Evolutionary conservation across 1,140 invertebrate species (phyloP), one percentile per base, ranked within the genome.

Genomic region (Fopius arisanus): DNA sequence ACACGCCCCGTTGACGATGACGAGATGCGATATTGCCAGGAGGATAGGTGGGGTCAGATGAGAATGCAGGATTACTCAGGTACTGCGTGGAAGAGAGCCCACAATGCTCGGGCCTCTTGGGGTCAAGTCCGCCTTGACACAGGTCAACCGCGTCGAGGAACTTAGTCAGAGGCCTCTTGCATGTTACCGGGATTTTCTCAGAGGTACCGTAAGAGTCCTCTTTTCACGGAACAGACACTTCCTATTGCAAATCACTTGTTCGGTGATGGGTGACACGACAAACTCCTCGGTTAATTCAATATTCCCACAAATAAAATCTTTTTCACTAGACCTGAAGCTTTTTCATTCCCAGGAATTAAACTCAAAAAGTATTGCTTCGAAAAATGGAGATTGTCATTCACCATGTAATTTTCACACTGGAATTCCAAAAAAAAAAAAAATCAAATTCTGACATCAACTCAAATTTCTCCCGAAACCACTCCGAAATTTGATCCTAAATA

Each of bases 81-180:
- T 23, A 41, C 28, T 1, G n/a, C n/a, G 31, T 23, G 29, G 12
- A 66, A 48, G 23, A 72, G 59, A 72, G 10, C 26, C n/a, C 28
- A 31, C 29, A 19, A 66, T 72, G 26, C 40, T 29, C 16, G n/a
- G 14, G 33, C 3, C 62, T n/a, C 31, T 70, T 33, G 40, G 62
- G 74, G 66, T 67, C 63, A 37, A 63, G 41, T 72, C 40, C 59
- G 59, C 62, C 70, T 65, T 72, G 75, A 76, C 72, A 76, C 70
- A 76, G 75, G 75, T 76, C 75, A 76, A 76, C 62, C 68, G 41
- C 63, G 72, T 41, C 33, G 23, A 23, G 1, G 54, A 67, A 65
- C 70, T 73, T 43, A 28, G 28, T 23, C 28, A 26, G 1, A 29
- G 33, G 21, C 54, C 54, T 59, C 54, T 59, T 28, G 54, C 59